Base-by-base conservation (phyloP, 2,888 invertebrate species). In the Unio delphinus region DNA sequence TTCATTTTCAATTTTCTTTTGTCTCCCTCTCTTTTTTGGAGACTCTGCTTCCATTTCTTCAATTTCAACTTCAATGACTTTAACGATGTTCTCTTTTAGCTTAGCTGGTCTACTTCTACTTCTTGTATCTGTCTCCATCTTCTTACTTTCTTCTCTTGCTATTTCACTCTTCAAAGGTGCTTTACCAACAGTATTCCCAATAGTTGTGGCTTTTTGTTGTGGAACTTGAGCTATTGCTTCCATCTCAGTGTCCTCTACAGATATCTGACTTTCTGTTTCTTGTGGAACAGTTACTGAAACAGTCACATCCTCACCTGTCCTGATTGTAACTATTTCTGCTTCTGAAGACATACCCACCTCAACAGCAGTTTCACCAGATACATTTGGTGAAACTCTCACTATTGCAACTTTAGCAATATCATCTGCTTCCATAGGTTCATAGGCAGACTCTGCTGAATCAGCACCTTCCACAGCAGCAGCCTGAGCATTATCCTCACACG, bases 361-460 rank as follows among this genome's bases (percentile, higher is more conserved):
- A 18, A 26, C 45, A 23, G 66, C 60, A 20, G 57, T 57, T 57
- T 56, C 34, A 28, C 23, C 30, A n/a, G 67, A 67, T 17, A 23
- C 30, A 55, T 61, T 56, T 23, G 67, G 61, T n/a, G 61, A 58
- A 26, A 57, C 67, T 55, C 58, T 69, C 20, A 55, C 63, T 56
- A 70, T 70, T 17, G 67, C 76, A 56, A 69, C 70, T n/a, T 71
- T 71, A 20, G 67, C 74, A n/a, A 63, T 69, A 30, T 68, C 75
- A 57, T 70, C 73, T 59, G 71, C 73, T 61, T 45, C 56, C n/a
- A 56, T 45, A 6, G 45, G 8, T 59, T 69, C 66, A 61, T 64
- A 65, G 5, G 65, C 73, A 20, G 74, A 67, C 54, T 65, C 66
- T 8, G 17, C 58, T 55, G 64, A 3, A 18, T 55, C 11, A 6